Percentiles rank a stretch among this genome's conserved stretches.
Evolutionary conservation across 2,113 vertebrate genomes (phyloP).

Genomic region (Tyrannus savana): DNA sequence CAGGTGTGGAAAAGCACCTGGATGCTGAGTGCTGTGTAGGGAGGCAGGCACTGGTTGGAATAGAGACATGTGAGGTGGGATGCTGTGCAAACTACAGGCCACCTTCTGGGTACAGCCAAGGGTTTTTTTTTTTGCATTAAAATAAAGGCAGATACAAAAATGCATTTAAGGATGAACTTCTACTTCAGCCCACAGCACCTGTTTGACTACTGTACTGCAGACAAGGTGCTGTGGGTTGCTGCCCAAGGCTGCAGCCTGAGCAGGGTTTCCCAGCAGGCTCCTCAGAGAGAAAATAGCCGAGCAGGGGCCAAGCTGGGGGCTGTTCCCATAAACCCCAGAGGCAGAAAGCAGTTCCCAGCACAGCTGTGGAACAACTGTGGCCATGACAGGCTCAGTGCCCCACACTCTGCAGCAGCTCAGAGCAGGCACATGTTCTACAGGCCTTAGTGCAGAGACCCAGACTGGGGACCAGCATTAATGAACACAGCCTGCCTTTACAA

Average conservation of each 20-base stretch:
- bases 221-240: fast-evolving
- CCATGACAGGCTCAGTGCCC: not conserved
- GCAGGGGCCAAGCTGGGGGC: not conserved
- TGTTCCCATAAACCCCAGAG: not conserved
- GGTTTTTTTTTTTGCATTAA: not conserved
- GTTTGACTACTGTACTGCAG: not conserved
- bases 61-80: not conserved
- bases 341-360: not conserved
- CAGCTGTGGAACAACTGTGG: fast-evolving
- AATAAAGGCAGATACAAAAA: not conserved
- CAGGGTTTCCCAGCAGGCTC: not conserved
- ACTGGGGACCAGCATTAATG: fast-evolving
- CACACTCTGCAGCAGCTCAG: not conserved
- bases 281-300: not conserved
- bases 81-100: not conserved
- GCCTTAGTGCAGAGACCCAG: not conserved
- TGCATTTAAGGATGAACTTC: not conserved
- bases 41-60: not conserved
- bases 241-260: not conserved
- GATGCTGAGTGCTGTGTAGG: fast-evolving
- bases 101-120: not conserved
- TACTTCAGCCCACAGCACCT: not conserved
- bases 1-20: not conserved
- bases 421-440: not conserved
- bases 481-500: not conserved